Evolutionary conservation across 2,888 invertebrate species (phyloP).

Genomic region (Stenotaenia linearis): DNA sequence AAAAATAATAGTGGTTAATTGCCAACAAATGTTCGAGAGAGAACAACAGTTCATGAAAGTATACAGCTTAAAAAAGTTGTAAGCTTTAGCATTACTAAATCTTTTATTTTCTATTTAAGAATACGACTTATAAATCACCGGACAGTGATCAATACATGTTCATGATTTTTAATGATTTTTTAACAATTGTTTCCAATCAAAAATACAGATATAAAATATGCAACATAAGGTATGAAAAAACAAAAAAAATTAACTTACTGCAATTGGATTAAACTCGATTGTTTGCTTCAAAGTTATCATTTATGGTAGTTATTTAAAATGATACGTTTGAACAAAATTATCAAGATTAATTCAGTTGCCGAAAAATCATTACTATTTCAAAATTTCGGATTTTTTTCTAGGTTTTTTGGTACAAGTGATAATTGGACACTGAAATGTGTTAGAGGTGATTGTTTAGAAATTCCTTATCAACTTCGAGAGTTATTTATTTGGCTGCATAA

Average conservation of each 20-base stretch:
- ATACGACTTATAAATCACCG: not conserved
- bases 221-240: not conserved
- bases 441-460: not conserved
- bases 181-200: not conserved
- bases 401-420: not conserved
- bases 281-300: no score
- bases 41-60: not conserved
- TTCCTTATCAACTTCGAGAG: not conserved
- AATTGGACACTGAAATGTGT: not conserved
- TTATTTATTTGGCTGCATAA: not conserved
- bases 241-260: no score
- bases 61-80: not conserved
- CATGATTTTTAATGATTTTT: not conserved
- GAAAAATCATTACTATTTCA: no score
- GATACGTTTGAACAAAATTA: not conserved
- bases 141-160: not conserved
- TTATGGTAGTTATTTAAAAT: not conserved
- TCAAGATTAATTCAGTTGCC: no score
- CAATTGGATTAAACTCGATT: no score
- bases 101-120: not conserved
- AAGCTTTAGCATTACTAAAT: not conserved
- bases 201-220: not conserved
- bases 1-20: not conserved
- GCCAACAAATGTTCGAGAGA: not conserved
- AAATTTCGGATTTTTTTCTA: not conserved